A percentile compares a stretch with the other conserved stretches of the same genome.
Conservation (phyloP, 1,140 invertebrate genomes). For the Hylyphantes graminicola region DNA sequence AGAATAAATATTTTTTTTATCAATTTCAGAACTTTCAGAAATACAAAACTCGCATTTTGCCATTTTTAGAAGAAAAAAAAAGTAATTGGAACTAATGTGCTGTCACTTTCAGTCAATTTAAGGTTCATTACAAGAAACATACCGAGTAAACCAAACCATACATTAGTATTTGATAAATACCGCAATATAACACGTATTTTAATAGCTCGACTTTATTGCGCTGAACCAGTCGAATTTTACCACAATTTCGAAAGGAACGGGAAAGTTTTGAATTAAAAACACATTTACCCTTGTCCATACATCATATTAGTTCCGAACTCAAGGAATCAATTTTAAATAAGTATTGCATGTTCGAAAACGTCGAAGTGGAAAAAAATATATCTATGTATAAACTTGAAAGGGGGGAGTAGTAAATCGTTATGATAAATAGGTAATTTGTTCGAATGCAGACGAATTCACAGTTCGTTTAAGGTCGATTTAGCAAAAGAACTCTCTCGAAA, state of each 20-base stretch:
- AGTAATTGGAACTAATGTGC: too few relatives aligned
- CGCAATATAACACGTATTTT: too few relatives aligned
- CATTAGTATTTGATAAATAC: too few relatives aligned
- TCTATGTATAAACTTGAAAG: neutral
- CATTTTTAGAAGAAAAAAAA: too few relatives aligned
- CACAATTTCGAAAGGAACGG: neutral
- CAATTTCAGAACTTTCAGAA: too few relatives aligned
- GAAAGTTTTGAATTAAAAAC: slow-evolving; percentile 13
- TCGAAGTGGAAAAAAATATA: neutral
- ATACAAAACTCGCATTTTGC: too few relatives aligned
- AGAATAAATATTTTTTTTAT: too few relatives aligned
- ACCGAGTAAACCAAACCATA: too few relatives aligned
- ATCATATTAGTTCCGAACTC: neutral
- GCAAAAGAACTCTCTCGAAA: neutral
- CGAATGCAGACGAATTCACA: slow-evolving; percentile 50
- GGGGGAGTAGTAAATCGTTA: neutral
- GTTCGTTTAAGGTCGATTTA: slow-evolving; percentile 54
- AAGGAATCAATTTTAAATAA: slow-evolving; percentile 43
- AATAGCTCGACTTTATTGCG: too few relatives aligned
- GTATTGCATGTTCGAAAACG: neutral
- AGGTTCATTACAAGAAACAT: too few relatives aligned
- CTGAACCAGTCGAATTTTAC: too few relatives aligned
- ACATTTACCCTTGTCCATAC: neutral
- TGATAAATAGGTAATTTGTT: slow-evolving; percentile 57
- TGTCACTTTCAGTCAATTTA: too few relatives aligned